Evolutionary conservation across 2,113 vertebrate species (phyloP).

Genomic region (Alethe diademata): DNA sequence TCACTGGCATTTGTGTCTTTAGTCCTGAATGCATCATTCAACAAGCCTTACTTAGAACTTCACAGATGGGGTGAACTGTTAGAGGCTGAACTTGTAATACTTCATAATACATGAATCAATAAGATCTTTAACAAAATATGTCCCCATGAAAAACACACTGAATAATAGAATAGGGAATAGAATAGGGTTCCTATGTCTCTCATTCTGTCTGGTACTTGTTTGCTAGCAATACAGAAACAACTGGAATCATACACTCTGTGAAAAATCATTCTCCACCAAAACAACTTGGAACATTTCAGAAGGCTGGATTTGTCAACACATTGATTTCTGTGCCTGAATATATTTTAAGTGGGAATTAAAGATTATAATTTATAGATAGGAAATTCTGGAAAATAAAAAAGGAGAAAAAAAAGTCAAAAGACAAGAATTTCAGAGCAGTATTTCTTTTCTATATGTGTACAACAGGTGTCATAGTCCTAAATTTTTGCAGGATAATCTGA

Average conservation of each 20-base stretch:
- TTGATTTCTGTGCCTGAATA: not conserved
- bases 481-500: not conserved
- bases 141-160: not conserved
- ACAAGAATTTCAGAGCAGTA: not conserved
- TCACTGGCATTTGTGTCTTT: not conserved
- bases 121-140: not conserved
- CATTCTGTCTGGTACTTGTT: not conserved
- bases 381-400: not conserved
- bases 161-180: not conserved
- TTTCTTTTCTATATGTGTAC: not conserved
- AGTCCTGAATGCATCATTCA: not conserved
- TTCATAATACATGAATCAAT: not conserved
- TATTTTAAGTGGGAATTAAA: not conserved
- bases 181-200: not conserved
- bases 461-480: not conserved
- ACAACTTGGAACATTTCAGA: not conserved
- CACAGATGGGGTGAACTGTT: not conserved
- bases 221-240: not conserved
- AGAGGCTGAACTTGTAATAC: not conserved
- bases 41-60: not conserved
- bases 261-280: not conserved
- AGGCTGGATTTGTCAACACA: conserved; percentile 11
- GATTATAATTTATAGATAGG: not conserved
- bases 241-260: not conserved
- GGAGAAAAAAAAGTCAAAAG: not conserved